Conservation (phyloP, 1,140 invertebrate genomes). For the Cyclargus thomasi region DNA sequence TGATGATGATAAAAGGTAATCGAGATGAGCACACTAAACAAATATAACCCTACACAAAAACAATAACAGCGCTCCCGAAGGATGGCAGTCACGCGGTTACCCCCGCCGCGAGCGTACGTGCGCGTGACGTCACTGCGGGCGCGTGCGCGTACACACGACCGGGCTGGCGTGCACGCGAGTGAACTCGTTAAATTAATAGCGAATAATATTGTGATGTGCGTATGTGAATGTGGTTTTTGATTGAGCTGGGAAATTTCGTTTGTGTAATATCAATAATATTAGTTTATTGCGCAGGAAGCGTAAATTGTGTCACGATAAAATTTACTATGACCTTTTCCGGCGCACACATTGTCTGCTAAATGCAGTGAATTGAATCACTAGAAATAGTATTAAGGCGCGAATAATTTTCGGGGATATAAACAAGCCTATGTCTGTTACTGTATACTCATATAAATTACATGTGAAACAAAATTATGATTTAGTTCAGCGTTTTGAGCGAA, state of each 20-base stretch:
- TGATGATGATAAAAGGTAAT: background rate
- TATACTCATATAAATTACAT: no score
- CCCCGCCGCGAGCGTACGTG: slow-evolving; percentile 24
- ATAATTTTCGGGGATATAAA: no score
- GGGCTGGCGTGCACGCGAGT: background rate
- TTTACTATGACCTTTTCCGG: no score
- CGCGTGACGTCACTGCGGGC: slow-evolving; percentile 16
- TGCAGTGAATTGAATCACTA: no score
- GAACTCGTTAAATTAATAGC: slow-evolving; percentile 9
- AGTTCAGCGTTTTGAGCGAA: no score
- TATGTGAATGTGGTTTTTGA: background rate
- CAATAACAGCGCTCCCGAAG: slow-evolving; percentile 9
- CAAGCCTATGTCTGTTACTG: no score
- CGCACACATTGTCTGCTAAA: no score
- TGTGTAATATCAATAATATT: background rate
- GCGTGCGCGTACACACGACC: slow-evolving; percentile 17
- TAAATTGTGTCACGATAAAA: no score
- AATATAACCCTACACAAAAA: slow-evolving; percentile 7
- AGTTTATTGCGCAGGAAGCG: background rate
- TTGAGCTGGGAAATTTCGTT: no score
- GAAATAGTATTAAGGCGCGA: no score
- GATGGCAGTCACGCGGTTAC: slow-evolving; percentile 2
- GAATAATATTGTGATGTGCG: background rate
- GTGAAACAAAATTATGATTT: no score
- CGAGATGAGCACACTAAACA: background rate